Evolutionary conservation across 1,140 invertebrate species (phyloP).

Genomic region (Cryptotermes secundus): DNA sequence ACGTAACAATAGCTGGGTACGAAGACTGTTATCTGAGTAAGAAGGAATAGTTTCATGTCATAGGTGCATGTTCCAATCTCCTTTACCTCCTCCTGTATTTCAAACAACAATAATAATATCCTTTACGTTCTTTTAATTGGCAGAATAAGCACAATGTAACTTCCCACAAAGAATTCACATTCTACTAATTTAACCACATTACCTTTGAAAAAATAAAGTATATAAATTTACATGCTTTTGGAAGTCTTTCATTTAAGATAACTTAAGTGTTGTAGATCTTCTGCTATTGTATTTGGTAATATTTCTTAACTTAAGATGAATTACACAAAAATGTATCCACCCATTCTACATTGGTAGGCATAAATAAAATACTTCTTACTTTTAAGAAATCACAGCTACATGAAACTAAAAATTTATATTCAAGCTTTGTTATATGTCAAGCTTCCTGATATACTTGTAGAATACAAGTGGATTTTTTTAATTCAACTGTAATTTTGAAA

Average conservation of each 20-base stretch:
- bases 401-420: conserved; percentile 2
- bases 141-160: not conserved
- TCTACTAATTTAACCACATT: not conserved
- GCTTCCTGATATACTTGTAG: not conserved
- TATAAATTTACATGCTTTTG: not conserved
- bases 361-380: conserved; percentile 12
- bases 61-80: not conserved
- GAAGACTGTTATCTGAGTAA: not conserved
- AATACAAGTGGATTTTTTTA: not conserved
- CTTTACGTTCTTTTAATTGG: not conserved
- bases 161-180: not conserved
- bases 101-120: not conserved
- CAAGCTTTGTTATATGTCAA: not conserved
- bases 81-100: not conserved
- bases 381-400: conserved; percentile 13
- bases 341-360: not conserved
- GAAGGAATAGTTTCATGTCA: not conserved
- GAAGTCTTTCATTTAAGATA: not conserved
- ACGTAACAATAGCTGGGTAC: not conserved
- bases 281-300: conserved; percentile 6
- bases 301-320: not conserved
- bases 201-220: not conserved
- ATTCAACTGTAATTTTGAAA: not conserved
- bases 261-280: not conserved
- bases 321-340: not conserved